Conservation (phyloP, 2,888 invertebrate species). For the Hirtodrosophila duncani region DNA sequence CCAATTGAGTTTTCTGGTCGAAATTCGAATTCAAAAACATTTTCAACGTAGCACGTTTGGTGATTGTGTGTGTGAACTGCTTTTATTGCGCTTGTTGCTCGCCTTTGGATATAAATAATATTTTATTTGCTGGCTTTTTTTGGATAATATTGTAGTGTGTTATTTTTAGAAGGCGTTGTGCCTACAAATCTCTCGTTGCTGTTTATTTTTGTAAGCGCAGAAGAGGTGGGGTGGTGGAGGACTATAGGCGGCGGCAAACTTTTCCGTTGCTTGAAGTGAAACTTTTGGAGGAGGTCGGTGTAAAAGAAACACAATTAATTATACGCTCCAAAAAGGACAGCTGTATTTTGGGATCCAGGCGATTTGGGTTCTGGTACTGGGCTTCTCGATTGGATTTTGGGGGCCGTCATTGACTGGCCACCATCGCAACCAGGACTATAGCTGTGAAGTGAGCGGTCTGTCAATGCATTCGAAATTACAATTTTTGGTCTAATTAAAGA, state of each 20-base stretch:
- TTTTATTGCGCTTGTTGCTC: not conserved
- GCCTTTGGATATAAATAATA: slow-evolving; percentile 62
- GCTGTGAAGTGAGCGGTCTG: slow-evolving; percentile 15
- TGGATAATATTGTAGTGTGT: slow-evolving; percentile 48
- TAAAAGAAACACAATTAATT: slow-evolving; percentile 62
- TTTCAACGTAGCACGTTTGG: slow-evolving; percentile 43
- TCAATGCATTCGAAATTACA: slow-evolving; percentile 50
- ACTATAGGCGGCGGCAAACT: slow-evolving; percentile 16
- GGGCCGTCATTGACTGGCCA: too few relatives aligned
- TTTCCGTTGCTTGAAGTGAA: slow-evolving; percentile 20
- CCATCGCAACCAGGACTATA: too few relatives aligned
- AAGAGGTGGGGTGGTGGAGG: not conserved
- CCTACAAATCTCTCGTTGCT: slow-evolving; percentile 60
- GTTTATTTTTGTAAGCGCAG: slow-evolving; percentile 46
- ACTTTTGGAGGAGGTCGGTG: slow-evolving; percentile 43
- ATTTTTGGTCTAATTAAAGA: slow-evolving; percentile 55
- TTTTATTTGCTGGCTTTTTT: slow-evolving; percentile 64
- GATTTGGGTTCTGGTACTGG: too few relatives aligned
- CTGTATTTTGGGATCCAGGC: slow-evolving; percentile 9
- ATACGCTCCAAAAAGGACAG: slow-evolving; percentile 49
- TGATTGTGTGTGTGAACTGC: slow-evolving; percentile 47
- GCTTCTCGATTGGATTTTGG: too few relatives aligned
- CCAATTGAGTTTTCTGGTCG: slow-evolving; percentile 27
- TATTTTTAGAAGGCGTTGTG: slow-evolving; percentile 65
- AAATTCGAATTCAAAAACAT: slow-evolving; percentile 35